Evolutionary conservation across 2,113 vertebrate species (phyloP).

Genomic region (Tamias sibiricus): DNA sequence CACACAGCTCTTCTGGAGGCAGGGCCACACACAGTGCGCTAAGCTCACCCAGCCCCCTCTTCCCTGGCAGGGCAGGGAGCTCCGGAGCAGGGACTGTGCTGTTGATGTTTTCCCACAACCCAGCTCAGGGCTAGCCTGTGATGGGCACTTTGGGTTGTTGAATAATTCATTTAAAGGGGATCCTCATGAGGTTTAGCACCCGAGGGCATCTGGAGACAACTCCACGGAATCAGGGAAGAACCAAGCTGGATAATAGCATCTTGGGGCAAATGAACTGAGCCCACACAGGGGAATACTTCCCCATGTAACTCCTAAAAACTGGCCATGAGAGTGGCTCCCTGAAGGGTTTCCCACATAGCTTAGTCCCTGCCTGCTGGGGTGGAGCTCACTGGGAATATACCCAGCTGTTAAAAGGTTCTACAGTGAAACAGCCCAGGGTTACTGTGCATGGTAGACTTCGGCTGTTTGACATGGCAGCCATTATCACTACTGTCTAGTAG

Average conservation of each 20-base stretch:
- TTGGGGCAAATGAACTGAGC: background rate
- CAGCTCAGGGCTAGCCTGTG: background rate
- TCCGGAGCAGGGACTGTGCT: background rate
- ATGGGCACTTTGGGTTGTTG: background rate
- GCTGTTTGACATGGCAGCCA: background rate
- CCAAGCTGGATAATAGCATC: background rate
- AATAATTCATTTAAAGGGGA: background rate
- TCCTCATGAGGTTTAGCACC: background rate
- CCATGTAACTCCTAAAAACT: background rate
- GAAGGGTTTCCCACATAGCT: background rate
- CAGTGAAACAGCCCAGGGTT: background rate
- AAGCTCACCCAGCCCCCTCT: background rate
- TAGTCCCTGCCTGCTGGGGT: background rate
- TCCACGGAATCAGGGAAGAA: background rate
- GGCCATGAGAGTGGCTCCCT: background rate
- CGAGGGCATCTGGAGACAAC: background rate
- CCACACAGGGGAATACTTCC: background rate
- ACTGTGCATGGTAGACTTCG: background rate
- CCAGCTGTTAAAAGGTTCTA: background rate
- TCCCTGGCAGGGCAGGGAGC: fast-evolving
- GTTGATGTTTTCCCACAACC: background rate
- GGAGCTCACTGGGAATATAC: background rate
- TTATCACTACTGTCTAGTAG: background rate
- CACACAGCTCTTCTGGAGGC: background rate
- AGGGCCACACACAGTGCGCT: background rate